These are phyloP conservation scores for Drosophila asahinai DNA, from an alignment of 1,140 invertebrate genomes.

Conservation along the genomic window DNA sequence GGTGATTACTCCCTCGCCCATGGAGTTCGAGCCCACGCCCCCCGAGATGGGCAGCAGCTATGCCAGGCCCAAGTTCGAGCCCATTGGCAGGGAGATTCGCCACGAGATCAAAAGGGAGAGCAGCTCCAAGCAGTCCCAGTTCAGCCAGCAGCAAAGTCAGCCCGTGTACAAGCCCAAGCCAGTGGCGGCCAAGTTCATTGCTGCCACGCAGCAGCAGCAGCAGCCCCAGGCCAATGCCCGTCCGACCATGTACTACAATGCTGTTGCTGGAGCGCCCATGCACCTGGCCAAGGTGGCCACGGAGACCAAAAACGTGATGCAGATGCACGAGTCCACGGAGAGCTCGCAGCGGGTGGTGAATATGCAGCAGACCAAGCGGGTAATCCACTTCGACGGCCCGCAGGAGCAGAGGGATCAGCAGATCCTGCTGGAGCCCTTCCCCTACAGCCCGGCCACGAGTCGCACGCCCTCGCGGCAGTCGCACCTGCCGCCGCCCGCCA, in stretches of 20 bases:
- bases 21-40: constrained; percentile 87
- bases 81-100: constrained; percentile 86
- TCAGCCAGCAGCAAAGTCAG: constrained; percentile 74
- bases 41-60: constrained; percentile 79
- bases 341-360: constrained; percentile 88
- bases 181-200: constrained; percentile 81
- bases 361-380: constrained; percentile 89
- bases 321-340: constrained; percentile 89
- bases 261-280: constrained; percentile 86
- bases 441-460: constrained; percentile 85
- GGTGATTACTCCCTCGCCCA: constrained; percentile 85
- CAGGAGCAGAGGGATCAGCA: constrained; percentile 66
- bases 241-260: constrained; percentile 86
- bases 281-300: constrained; percentile 87
- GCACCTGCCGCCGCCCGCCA: constrained; percentile 86
- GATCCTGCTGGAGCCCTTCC: constrained; percentile 85
- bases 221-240: constrained; percentile 73
- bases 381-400: constrained; percentile 88
- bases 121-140: constrained; percentile 64
- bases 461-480: constrained; percentile 71
- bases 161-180: constrained; percentile 86
- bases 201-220: constrained; percentile 84
- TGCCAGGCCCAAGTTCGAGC: constrained; percentile 87
- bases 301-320: constrained; percentile 89
- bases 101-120: constrained; percentile 72